Conservation (phyloP, 1,140 invertebrate species). For the Lasioglossum baleicum region DNA sequence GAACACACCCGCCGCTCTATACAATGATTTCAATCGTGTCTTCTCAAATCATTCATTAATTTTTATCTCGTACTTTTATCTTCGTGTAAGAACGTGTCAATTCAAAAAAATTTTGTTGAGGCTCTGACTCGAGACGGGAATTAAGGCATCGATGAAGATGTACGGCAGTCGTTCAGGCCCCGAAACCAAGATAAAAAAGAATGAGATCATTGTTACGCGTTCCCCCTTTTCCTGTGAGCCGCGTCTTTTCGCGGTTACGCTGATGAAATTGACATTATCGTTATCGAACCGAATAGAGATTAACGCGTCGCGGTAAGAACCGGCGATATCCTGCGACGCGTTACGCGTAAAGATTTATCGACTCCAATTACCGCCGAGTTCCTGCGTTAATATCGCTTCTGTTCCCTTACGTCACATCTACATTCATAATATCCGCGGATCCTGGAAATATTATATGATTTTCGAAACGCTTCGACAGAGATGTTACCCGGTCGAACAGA, state of each 20-base stretch:
- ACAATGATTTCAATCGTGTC: no score
- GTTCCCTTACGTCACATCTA: constrained; percentile 4
- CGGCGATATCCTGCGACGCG: constrained; percentile 16
- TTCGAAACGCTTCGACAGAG: no score
- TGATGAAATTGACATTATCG: constrained; percentile 43
- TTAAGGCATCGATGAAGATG: neutral
- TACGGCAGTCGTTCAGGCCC: neutral
- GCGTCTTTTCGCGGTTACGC: constrained; percentile 18
- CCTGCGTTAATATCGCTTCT: constrained; percentile 29
- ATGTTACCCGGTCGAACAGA: no score
- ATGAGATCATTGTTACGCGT: constrained; percentile 28
- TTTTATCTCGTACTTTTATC: no score
- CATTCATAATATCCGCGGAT: constrained; percentile 10
- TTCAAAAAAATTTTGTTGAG: neutral
- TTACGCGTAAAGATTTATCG: constrained; percentile 33
- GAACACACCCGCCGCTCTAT: no score
- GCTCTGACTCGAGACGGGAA: no score
- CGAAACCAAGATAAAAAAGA: constrained; percentile 39
- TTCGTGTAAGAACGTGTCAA: no score
- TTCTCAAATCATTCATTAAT: no score
- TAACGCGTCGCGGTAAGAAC: constrained; percentile 15
- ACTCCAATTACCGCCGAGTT: constrained; percentile 21
- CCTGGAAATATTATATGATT: neutral
- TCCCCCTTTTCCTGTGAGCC: constrained; percentile 23
- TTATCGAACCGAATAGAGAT: constrained; percentile 41